Percentiles rank a stretch among this genome's conserved stretches.
Evolutionary conservation across 2,888 invertebrate genomes (phyloP).

Genomic region (Cecidostiba fungosa): DNA sequence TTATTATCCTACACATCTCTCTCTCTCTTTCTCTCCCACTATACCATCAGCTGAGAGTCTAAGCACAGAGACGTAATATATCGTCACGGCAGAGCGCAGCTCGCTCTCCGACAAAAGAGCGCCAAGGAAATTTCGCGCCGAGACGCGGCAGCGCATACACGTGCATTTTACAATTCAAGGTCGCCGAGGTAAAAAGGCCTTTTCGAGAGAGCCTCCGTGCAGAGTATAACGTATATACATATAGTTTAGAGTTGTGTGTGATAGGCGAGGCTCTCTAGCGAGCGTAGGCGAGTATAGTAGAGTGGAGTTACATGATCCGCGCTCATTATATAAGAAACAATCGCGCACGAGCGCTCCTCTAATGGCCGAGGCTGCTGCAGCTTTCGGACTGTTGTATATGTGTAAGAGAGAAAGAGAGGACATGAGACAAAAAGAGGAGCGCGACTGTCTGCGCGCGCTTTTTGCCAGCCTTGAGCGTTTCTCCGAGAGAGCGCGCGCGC

Average conservation of each 20-base stretch:
- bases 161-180: constrained; percentile 72
- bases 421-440: not conserved
- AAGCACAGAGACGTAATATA: not conserved
- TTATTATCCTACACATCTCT: not conserved
- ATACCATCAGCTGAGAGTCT: not conserved
- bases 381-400: not conserved
- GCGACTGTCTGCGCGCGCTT: constrained; percentile 4
- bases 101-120: not conserved
- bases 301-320: constrained; percentile 77
- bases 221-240: too few relatives aligned
- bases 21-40: not conserved
- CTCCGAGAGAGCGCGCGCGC: not conserved
- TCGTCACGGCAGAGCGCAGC: constrained; percentile 12
- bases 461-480: constrained; percentile 2
- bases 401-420: not conserved
- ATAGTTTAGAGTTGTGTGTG: constrained; percentile 10
- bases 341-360: constrained; percentile 74
- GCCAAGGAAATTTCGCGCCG: constrained; percentile 43
- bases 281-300: constrained; percentile 65
- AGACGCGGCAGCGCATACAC: constrained; percentile 3
- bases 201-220: constrained; percentile 65
- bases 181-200: constrained; percentile 78
- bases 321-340: constrained; percentile 80
- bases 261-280: constrained; percentile 62
- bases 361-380: constrained; percentile 68